Conservation (phyloP, 2,797 vertebrate species). For the Lagodon rhomboides region DNA sequence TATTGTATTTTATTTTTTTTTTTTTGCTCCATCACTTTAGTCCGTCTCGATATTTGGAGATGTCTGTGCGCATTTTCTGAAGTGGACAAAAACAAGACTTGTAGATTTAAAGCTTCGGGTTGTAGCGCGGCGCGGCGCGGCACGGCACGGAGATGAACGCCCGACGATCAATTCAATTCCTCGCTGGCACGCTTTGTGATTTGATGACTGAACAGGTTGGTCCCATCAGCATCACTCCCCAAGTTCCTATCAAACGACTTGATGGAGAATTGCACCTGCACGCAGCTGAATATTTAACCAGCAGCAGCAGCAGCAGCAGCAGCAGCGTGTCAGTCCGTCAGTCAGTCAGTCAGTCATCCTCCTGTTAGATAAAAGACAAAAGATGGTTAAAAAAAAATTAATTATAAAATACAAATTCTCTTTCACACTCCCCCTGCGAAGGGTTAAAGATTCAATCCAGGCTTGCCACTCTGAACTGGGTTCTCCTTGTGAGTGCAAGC, state of each 20-base stretch:
- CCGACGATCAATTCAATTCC: conserved; percentile 38
- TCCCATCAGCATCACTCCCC: conserved; percentile 61
- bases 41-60: conserved; percentile 15
- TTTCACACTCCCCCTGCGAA: conserved; percentile 47
- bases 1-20: neutral
- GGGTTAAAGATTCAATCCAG: conserved; percentile 73
- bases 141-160: conserved; percentile 36
- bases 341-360: conserved; percentile 23
- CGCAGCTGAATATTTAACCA: conserved; percentile 46
- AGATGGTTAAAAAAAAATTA: conserved; percentile 15
- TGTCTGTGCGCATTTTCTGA: conserved; percentile 22
- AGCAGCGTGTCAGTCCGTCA: conserved; percentile 43
- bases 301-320: conserved; percentile 24
- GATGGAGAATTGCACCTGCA: conserved; percentile 63
- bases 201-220: conserved; percentile 68
- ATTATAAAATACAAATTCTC: conserved; percentile 6
- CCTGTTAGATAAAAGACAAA: conserved; percentile 39
- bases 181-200: conserved; percentile 48
- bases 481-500: conserved; percentile 77
- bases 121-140: conserved; percentile 26
- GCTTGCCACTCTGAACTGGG: conserved; percentile 68
- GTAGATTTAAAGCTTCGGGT: conserved; percentile 31
- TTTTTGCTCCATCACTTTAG: conserved; percentile 49
- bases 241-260: conserved; percentile 62
- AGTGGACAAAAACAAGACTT: conserved; percentile 57